A percentile compares a stretch with the other conserved stretches of the same genome.
These are phyloP conservation scores for Balaeniceps rex DNA, from an alignment of 2,113 vertebrate species.

Conservation along the genomic window DNA sequence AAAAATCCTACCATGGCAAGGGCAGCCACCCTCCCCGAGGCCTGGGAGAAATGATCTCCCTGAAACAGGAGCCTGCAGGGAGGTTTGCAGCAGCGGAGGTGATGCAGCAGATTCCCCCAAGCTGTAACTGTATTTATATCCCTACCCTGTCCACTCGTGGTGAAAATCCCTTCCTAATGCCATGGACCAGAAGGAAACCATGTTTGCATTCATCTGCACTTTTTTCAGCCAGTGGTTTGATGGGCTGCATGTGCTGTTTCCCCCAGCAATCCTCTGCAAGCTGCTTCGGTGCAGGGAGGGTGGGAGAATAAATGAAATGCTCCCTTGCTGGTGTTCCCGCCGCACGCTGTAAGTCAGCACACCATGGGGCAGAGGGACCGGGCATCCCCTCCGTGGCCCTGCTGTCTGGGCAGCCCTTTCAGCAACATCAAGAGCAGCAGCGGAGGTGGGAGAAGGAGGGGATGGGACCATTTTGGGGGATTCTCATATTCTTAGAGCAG, in stretches of 20 bases:
- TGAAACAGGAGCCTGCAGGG: neutral
- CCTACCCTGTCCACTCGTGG: neutral
- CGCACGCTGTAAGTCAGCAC: rapidly evolving
- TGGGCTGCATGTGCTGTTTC: neutral
- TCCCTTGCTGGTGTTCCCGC: neutral
- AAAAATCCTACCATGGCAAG: neutral
- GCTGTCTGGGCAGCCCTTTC: neutral
- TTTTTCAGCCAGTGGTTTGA: neutral
- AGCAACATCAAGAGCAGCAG: neutral
- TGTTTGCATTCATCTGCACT: neutral
- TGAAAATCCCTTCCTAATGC: neutral
- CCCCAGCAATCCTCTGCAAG: neutral
- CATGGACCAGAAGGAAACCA: neutral
- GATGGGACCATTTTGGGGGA: neutral
- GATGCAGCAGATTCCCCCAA: neutral
- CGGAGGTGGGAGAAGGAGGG: neutral
- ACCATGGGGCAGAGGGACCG: rapidly evolving
- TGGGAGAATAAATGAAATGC: neutral
- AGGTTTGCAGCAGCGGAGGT: neutral
- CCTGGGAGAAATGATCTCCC: neutral
- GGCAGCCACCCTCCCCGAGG: neutral
- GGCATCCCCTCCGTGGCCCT: no score
- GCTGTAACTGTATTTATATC: neutral
- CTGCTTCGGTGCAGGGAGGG: neutral
- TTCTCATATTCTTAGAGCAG: neutral